A percentile compares a stretch with the other conserved stretches of the same genome.
Conservation (phyloP, 2,113 vertebrate genomes). For the Coturnix japonica region DNA sequence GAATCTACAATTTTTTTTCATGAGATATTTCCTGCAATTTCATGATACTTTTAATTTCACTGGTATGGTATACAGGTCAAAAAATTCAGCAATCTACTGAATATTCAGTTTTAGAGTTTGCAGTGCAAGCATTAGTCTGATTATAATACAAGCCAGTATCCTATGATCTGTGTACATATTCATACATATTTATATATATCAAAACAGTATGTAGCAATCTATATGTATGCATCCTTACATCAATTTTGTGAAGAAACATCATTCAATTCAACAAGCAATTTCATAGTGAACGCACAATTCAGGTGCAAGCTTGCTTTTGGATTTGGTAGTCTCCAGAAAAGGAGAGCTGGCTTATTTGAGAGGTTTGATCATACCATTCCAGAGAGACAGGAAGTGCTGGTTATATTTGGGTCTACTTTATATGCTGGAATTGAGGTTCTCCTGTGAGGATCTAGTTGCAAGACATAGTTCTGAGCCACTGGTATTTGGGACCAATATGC, state of each 20-base stretch:
- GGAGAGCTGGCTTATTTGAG: not conserved
- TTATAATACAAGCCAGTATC: not conserved
- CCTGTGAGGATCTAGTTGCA: not conserved
- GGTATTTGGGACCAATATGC: not conserved
- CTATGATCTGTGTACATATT: not conserved
- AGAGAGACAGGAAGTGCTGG: not conserved
- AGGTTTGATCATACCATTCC: not conserved
- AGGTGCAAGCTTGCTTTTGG: not conserved
- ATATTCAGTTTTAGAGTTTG: not conserved
- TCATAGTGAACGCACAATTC: not conserved
- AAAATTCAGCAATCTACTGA: not conserved
- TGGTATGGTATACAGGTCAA: not conserved
- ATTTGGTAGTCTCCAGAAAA: not conserved
- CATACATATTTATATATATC: not conserved
- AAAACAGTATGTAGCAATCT: rapidly evolving
- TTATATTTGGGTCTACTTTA: not conserved
- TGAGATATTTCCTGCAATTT: not conserved
- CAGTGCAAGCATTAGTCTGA: not conserved
- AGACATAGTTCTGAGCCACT: not conserved
- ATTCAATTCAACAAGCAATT: not conserved
- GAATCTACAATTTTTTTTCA: not conserved
- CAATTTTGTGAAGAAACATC: not conserved
- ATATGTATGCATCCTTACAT: not conserved
- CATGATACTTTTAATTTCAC: not conserved
- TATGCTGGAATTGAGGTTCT: not conserved